Evolutionary conservation across 1,140 invertebrate genomes (phyloP).

Genomic region (Melipona quadrifasciata): DNA sequence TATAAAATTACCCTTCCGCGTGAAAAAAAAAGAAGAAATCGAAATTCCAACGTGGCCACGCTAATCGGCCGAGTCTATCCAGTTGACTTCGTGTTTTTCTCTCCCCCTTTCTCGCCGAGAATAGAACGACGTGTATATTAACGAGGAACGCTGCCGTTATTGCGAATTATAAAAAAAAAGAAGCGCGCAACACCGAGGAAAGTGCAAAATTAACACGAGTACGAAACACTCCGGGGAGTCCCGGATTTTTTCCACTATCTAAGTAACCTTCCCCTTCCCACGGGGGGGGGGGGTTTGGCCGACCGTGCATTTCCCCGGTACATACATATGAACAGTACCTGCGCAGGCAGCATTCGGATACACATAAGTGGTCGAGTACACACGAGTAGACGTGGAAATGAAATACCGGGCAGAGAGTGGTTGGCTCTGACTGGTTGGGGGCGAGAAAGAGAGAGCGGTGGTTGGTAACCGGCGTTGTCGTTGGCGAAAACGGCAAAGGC

Average conservation of each 20-base stretch:
- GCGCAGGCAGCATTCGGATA: slow-evolving; percentile 46
- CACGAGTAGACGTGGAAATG: slow-evolving; percentile 48
- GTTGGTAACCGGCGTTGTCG: not conserved
- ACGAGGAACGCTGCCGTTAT: not conserved
- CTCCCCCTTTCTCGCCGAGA: not conserved
- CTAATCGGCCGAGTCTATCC: not conserved
- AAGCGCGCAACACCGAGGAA: too few species aligned
- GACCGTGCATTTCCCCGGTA: slow-evolving; percentile 4
- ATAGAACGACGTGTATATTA: too few species aligned
- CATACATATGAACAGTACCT: slow-evolving; percentile 41
- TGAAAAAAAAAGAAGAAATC: slow-evolving; percentile 7
- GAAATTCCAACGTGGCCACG: not conserved
- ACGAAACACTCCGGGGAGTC: slow-evolving; percentile 7
- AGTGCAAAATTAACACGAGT: slow-evolving; percentile 33
- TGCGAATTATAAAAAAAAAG: not conserved
- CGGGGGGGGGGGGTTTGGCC: not conserved
- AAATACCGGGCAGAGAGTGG: slow-evolving; percentile 39
- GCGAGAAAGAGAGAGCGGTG: not conserved
- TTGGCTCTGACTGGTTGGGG: slow-evolving; percentile 11
- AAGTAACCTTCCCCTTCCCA: not conserved
- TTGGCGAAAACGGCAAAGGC: not conserved
- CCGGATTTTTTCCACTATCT: slow-evolving; percentile 11
- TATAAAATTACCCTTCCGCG: slow-evolving; percentile 22
- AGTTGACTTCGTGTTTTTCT: not conserved
- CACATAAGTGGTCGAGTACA: slow-evolving; percentile 51